These are phyloP conservation scores for Phymatocera aterrima DNA, from an alignment of 2,888 invertebrate species.

Conservation along the genomic window DNA sequence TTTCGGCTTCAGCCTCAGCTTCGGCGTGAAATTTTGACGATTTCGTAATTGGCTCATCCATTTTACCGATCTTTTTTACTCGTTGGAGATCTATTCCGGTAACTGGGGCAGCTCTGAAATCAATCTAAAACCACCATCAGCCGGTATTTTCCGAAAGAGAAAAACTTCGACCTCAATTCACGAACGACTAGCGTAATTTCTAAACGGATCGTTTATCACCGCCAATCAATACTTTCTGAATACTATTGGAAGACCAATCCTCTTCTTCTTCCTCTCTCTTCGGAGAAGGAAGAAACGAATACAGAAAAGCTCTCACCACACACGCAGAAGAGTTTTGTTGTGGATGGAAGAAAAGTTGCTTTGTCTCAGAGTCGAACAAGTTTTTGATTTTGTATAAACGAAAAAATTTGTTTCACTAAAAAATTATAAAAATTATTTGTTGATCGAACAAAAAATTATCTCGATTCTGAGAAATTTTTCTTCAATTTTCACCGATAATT, in stretches of 20 bases:
- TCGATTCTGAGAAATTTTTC: too few relatives aligned
- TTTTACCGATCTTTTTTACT: conserved; percentile 45
- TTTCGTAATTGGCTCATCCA: conserved; percentile 68
- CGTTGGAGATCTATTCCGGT: conserved; percentile 26
- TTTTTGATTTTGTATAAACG: too few relatives aligned
- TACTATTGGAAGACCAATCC: background rate
- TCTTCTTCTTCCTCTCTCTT: background rate
- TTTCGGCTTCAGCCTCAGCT: conserved; percentile 52
- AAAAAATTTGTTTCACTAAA: too few relatives aligned
- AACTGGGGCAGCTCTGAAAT: conserved; percentile 30
- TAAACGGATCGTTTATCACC: conserved; percentile 35
- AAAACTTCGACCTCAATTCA: background rate
- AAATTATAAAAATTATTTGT: too few relatives aligned
- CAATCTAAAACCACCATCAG: conserved; percentile 2
- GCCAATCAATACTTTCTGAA: background rate
- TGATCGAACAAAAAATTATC: too few relatives aligned
- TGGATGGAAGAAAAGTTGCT: too few relatives aligned
- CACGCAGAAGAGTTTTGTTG: too few relatives aligned
- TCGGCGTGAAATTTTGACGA: conserved; percentile 68
- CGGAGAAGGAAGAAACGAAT: too few relatives aligned
- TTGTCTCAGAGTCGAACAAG: too few relatives aligned
- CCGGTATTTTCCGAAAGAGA: background rate
- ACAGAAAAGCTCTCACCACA: too few relatives aligned
- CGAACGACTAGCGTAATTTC: background rate
- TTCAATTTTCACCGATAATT: too few relatives aligned